These are phyloP conservation scores for Poeciliopsis turrubarensis DNA, from an alignment of 2,113 vertebrate species.

Conservation along the genomic window DNA sequence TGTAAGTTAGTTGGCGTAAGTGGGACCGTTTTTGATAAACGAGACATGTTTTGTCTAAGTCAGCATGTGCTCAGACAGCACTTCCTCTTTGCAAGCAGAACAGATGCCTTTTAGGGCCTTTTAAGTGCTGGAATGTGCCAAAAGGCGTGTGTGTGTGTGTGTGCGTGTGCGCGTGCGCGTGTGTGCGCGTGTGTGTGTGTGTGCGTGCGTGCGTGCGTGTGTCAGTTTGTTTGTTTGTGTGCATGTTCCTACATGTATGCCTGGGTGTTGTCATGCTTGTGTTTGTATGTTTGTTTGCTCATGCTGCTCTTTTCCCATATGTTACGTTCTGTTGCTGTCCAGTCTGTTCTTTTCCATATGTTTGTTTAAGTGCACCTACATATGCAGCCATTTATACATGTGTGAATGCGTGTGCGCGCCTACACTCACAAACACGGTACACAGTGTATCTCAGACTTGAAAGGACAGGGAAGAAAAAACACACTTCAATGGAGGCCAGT, in stretches of 20 bases:
- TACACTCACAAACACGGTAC: constrained; percentile 75
- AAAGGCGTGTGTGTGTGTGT: constrained; percentile 61
- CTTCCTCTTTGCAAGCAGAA: constrained; percentile 81
- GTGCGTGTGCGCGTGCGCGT: constrained; percentile 51
- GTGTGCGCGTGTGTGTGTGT: constrained; percentile 44
- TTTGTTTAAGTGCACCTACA: constrained; percentile 56
- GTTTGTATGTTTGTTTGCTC: constrained; percentile 50
- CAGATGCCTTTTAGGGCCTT: constrained; percentile 79
- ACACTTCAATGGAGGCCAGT: constrained; percentile 77
- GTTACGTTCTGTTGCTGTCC: constrained; percentile 45
- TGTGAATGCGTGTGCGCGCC: constrained; percentile 46
- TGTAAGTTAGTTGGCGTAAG: constrained; percentile 40
- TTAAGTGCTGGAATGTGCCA: constrained; percentile 77
- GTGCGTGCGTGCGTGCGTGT: constrained; percentile 35
- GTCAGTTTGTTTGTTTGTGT: constrained; percentile 1
- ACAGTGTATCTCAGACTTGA: constrained; percentile 74
- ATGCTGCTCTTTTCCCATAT: constrained; percentile 43
- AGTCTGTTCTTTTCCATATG: constrained; percentile 37
- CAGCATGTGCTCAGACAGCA: constrained; percentile 80
- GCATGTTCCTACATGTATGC: background rate
- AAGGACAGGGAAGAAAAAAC: constrained; percentile 73
- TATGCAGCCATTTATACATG: constrained; percentile 26
- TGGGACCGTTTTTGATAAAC: constrained; percentile 52
- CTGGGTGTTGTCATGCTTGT: constrained; percentile 30
- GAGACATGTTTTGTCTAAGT: constrained; percentile 84